Evolutionary conservation across 2,797 vertebrate species (phyloP), one percentile per base, ranked within the genome.

Genomic region (Coendou prehensilis): DNA sequence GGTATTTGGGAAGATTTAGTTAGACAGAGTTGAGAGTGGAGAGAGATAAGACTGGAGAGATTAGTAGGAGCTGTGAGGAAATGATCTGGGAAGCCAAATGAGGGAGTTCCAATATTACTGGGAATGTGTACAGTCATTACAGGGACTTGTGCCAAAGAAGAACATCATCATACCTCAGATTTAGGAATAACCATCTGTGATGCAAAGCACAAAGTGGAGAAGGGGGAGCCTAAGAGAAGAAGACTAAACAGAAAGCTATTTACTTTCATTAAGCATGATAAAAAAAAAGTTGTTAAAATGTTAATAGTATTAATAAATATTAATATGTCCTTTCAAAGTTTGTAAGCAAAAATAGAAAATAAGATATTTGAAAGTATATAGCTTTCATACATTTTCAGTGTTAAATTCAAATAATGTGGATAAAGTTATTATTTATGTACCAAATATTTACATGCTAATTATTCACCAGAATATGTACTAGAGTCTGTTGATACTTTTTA

Each of bases 251-350:
- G 4, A 33, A 61, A 6, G 5, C 20, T 92, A 0, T 90, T 93
- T 73, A 94, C 8, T 28, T 11, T 54, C 80, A 64, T 54, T 82
- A 88, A 76, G 2, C 75, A 33, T 91, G 22, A 2, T 26, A 41
- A 93, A 50, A 57, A 57, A 41, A 85, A 23, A 47, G 28, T 47
- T 73, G 11, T 57, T 79, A 93, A 83, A n/a, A 5, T 79, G 20
- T 71, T 83, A 61, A 76, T 94, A 73, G 56, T 91, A 73, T 23
- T 84, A 91, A 78, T 61, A 85, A 69, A 33, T 85, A 71, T 61
- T 78, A 47, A 59, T 76, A 64, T 83, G 94, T 92, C 30, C 47
- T 93, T 90, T 85, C 26, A 94, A 93, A 91, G 64, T 81, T 10
- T 80, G 0, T 81, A 93, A 57, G 15, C 5, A 33, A 75, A 20